These are phyloP conservation scores for Brachynemurus nebulosus DNA, from an alignment of 2,888 invertebrate species.

Conservation along the genomic window DNA sequence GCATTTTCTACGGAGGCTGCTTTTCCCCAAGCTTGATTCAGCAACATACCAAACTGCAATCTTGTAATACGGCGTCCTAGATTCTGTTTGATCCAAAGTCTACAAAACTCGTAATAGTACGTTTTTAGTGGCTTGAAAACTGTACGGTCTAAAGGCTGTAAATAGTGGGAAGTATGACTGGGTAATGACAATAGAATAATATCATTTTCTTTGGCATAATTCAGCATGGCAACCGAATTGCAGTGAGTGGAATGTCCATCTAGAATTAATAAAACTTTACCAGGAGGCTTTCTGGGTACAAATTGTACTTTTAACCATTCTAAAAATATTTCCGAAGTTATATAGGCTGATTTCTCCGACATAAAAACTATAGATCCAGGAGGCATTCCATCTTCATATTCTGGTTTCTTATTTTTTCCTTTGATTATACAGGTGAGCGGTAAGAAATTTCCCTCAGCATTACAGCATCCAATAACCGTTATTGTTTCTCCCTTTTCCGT, in stretches of 20 bases:
- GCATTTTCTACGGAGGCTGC: constrained; percentile 14
- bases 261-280: constrained; percentile 12
- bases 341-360: constrained; percentile 21
- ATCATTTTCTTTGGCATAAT: constrained; percentile 8
- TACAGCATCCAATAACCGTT: no score
- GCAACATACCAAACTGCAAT: constrained; percentile 12
- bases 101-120: constrained; percentile 11
- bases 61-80: constrained; percentile 11
- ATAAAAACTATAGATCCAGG: constrained; percentile 19
- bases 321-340: constrained; percentile 19
- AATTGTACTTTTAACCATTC: constrained; percentile 20
- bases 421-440: constrained; percentile 21
- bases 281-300: constrained; percentile 11
- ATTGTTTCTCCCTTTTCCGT: constrained; percentile 20
- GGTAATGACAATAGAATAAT: constrained; percentile 9
- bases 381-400: constrained; percentile 16
- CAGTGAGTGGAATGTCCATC: constrained; percentile 11
- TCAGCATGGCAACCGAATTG: constrained; percentile 9
- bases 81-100: constrained; percentile 9
- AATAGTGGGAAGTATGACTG: no score
- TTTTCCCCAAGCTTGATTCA: constrained; percentile 13
- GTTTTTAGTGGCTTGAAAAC: constrained; percentile 6
- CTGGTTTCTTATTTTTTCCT: constrained; percentile 18
- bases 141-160: constrained; percentile 3
- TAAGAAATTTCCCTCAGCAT: constrained; percentile 23